Percentiles rank a stretch among this genome's conserved stretches.
Conservation (phyloP, 2,888 invertebrate genomes). For the Cosmia trapezina region DNA sequence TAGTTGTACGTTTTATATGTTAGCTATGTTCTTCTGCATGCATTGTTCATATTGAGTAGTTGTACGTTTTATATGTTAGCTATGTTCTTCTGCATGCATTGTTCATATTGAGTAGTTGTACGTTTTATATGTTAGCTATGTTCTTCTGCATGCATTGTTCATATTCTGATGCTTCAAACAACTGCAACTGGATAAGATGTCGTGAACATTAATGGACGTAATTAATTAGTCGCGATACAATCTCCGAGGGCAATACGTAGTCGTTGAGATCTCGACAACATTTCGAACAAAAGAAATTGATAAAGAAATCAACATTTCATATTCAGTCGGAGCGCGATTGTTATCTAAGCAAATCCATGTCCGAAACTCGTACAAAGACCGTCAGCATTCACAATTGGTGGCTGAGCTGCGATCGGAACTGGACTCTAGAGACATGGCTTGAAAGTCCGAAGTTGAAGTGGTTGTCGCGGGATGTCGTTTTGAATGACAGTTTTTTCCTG, state of each 20-base stretch:
- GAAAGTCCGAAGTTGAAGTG: constrained; percentile 26
- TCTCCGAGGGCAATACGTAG: constrained; percentile 49
- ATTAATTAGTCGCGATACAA: constrained; percentile 63
- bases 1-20: no score
- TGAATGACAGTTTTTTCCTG: constrained; percentile 69
- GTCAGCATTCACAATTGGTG: constrained; percentile 64
- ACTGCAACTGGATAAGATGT: constrained; percentile 27
- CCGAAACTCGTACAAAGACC: constrained; percentile 64
- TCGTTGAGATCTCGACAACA: constrained; percentile 50
- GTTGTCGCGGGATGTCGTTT: constrained; percentile 33
- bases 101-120: background rate
- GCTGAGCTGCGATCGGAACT: constrained; percentile 20
- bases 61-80: background rate
- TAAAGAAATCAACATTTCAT: constrained; percentile 78
- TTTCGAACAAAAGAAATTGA: constrained; percentile 68
- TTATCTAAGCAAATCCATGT: constrained; percentile 71
- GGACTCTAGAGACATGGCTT: background rate
- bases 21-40: background rate
- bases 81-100: background rate
- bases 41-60: background rate
- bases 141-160: background rate
- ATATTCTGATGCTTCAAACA: background rate
- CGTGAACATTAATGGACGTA: constrained; percentile 42
- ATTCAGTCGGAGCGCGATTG: constrained; percentile 70
- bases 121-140: background rate